phyloP scores from a whole-genome alignment of 2,888 invertebrate species.

The Teleogryllus oceanicus region DNA sequence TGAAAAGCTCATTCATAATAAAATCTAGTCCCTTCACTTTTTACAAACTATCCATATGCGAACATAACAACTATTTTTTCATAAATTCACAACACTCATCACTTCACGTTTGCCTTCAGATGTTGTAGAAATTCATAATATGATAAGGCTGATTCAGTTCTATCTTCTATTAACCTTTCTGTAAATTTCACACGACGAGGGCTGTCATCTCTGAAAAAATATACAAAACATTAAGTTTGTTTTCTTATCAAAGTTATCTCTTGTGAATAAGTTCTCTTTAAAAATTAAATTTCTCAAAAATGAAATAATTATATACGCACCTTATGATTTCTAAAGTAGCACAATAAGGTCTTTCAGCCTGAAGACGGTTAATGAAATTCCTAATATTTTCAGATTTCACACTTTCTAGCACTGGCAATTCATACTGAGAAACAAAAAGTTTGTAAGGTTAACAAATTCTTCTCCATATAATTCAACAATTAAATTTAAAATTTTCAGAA shows the following conservation, averaged over 20 bases:
- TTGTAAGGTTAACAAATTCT: not conserved
- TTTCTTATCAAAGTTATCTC: not conserved
- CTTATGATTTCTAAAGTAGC: constrained; percentile 77
- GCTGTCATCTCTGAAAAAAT: constrained; percentile 83
- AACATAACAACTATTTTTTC: not conserved
- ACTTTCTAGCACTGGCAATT: constrained; percentile 73
- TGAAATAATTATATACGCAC: constrained; percentile 50
- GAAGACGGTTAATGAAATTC: constrained; percentile 75
- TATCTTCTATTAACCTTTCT: constrained; percentile 88
- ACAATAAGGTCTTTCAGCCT: constrained; percentile 78
- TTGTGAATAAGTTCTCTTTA: not conserved
- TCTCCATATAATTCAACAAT: not conserved
- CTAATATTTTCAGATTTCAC: constrained; percentile 70
- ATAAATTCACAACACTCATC: constrained; percentile 43
- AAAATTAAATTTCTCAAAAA: constrained; percentile 25
- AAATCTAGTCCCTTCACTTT: constrained; percentile 12
- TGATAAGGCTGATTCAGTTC: constrained; percentile 88
- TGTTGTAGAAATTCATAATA: constrained; percentile 99
- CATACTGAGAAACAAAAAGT: constrained; percentile 52
- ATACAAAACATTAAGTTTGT: not conserved
- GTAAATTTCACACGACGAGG: constrained; percentile 76
- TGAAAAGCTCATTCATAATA: constrained; percentile 5
- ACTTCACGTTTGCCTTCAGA: constrained; percentile 84
- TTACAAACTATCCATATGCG: not conserved
- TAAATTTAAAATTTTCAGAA: not conserved